phyloP scores from a whole-genome alignment of 2,888 invertebrate species.

The Exocentrus adspersus region DNA sequence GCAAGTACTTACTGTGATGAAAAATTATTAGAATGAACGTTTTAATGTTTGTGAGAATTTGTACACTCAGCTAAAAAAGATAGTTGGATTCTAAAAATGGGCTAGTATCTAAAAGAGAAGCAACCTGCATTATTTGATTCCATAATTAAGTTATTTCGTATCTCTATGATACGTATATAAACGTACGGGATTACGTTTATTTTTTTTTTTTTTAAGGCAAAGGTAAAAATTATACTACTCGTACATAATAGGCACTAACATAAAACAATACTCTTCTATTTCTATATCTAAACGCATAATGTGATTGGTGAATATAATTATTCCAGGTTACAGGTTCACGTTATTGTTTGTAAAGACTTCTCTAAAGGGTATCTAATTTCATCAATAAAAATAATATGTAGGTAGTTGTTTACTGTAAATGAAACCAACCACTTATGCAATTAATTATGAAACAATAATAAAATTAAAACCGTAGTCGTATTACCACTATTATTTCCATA shows the following conservation, averaged over 20 bases:
- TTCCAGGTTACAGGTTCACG: background rate
- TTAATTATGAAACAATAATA: conserved; percentile 21
- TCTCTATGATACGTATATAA: conserved; percentile 16
- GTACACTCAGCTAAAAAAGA: conserved; percentile 38
- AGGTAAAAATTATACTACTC: conserved; percentile 53
- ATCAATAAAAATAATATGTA: conserved; percentile 5
- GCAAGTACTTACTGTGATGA: conserved; percentile 40
- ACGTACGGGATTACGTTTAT: conserved; percentile 31
- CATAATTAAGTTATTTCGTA: conserved; percentile 23
- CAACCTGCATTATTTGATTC: conserved; percentile 29
- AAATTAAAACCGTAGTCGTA: conserved; percentile 11
- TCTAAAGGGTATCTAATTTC: conserved; percentile 4
- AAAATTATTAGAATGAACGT: conserved; percentile 30
- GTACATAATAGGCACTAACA: conserved; percentile 55
- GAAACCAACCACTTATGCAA: conserved; percentile 23
- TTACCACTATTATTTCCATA: conserved; percentile 18
- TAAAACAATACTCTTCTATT: conserved; percentile 40
- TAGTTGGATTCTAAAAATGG: conserved; percentile 27
- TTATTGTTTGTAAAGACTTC: background rate
- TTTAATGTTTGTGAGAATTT: conserved; percentile 30
- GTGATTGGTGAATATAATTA: conserved; percentile 13
- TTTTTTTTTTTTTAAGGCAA: conserved; percentile 48
- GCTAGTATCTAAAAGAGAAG: conserved; percentile 30
- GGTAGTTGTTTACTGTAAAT: conserved; percentile 1
- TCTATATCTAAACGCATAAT: conserved; percentile 18